phyloP scores from a whole-genome alignment of 1,140 invertebrate species.

The Hydropsyche tenuis region DNA sequence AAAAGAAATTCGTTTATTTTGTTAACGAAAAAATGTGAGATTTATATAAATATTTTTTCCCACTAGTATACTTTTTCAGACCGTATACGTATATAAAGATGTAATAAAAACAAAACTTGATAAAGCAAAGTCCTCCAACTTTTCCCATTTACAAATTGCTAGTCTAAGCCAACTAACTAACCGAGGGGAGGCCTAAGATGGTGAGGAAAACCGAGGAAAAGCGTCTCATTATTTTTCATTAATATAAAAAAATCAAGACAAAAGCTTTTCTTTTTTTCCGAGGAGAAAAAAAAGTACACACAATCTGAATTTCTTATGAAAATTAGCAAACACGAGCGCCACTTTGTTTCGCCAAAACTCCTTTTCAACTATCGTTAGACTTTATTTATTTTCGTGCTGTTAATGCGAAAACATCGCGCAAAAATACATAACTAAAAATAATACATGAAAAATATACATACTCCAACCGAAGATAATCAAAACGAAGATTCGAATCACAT shows the following conservation, averaged over 20 bases:
- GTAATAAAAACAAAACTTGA: slow-evolving; percentile 47
- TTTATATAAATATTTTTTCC: slow-evolving; percentile 3
- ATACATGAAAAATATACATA: background rate
- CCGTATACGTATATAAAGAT: slow-evolving; percentile 3
- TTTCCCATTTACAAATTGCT: slow-evolving; percentile 49
- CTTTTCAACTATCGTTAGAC: slow-evolving; percentile 22
- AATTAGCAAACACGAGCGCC: slow-evolving; percentile 23
- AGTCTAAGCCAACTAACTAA: slow-evolving; percentile 31
- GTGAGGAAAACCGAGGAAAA: slow-evolving; percentile 12
- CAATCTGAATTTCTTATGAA: slow-evolving; percentile 27
- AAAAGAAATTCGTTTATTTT: slow-evolving; percentile 1
- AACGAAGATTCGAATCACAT: too few species aligned
- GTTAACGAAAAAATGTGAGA: background rate
- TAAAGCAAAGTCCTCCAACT: slow-evolving; percentile 45
- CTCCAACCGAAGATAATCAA: background rate
- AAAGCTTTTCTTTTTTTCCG: slow-evolving; percentile 6
- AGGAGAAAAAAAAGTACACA: slow-evolving; percentile 6
- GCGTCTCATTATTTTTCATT: slow-evolving; percentile 26
- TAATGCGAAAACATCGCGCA: slow-evolving; percentile 6
- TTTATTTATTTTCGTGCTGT: slow-evolving; percentile 10
- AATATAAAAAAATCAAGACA: slow-evolving; percentile 26
- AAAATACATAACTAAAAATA: background rate
- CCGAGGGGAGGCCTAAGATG: background rate
- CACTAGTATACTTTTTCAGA: background rate
- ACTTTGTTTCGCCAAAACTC: slow-evolving; percentile 11